Evolutionary conservation across 2,797 vertebrate genomes (phyloP).

Genomic region (Tokudaia tokunoshimensis): DNA sequence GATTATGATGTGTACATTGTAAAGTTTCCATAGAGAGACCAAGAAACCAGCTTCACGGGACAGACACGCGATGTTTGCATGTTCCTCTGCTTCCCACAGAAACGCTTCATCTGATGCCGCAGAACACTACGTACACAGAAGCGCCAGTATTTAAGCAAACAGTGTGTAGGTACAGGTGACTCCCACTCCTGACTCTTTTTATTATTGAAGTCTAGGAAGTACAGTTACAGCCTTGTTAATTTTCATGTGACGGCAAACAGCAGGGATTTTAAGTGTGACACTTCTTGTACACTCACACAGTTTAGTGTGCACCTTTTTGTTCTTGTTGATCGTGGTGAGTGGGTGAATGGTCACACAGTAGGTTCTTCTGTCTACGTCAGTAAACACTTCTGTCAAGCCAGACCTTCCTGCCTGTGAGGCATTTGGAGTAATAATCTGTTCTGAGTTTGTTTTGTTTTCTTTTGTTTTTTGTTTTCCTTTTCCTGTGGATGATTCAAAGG

Average conservation of each 20-base stretch:
- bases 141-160: background rate
- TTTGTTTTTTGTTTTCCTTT: background rate
- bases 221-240: background rate
- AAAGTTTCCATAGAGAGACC: conserved; percentile 16
- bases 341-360: background rate
- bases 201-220: background rate
- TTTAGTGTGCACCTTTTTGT: background rate
- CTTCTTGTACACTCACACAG: background rate
- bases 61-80: background rate
- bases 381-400: background rate
- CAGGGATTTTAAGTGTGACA: background rate
- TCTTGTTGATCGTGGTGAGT: background rate
- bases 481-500: background rate
- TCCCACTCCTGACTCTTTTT: background rate
- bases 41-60: background rate
- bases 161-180: background rate
- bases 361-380: background rate
- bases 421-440: background rate
- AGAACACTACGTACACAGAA: background rate
- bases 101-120: background rate
- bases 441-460: background rate
- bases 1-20: background rate
- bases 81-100: background rate
- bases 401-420: background rate
- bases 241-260: background rate